These are phyloP conservation scores for Charaxes varanes DNA, from an alignment of 1,140 invertebrate genomes.

Conservation along the genomic window DNA sequence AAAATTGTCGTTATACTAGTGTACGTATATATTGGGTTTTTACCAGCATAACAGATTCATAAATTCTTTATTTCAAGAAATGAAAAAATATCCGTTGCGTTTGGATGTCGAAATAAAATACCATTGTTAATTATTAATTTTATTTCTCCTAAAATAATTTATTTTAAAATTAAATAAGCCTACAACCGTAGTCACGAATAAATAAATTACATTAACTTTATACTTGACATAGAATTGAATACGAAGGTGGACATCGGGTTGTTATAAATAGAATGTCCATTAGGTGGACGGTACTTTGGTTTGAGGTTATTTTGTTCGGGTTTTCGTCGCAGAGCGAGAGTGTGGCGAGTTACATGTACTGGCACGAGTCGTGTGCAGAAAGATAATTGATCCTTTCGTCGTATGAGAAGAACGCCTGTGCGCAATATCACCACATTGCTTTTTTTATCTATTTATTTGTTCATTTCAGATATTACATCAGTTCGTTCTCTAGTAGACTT, in stretches of 20 bases:
- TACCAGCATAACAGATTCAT: too few species aligned
- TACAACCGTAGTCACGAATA: slow-evolving; percentile 61
- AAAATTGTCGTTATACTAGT: too few species aligned
- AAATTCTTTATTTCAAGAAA: too few species aligned
- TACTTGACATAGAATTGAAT: slow-evolving; percentile 63
- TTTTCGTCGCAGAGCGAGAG: slow-evolving; percentile 27
- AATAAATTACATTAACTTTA: slow-evolving; percentile 70
- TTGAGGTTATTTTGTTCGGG: slow-evolving; percentile 55
- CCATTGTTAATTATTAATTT: slow-evolving; percentile 41
- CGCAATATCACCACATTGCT: too few species aligned
- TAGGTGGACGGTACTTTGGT: slow-evolving; percentile 59
- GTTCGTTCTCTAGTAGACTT: too few species aligned
- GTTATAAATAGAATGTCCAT: slow-evolving; percentile 40
- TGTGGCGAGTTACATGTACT: too few species aligned
- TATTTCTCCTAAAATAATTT: slow-evolving; percentile 57
- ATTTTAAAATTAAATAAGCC: slow-evolving; percentile 55
- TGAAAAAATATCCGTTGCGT: too few species aligned
- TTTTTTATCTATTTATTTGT: too few species aligned
- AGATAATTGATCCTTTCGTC: too few species aligned
- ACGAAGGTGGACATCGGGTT: slow-evolving; percentile 41
- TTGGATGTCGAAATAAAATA: slow-evolving; percentile 31
- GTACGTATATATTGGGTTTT: too few species aligned
- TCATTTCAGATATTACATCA: too few species aligned
- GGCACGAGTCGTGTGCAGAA: slow-evolving; percentile 15
- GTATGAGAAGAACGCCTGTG: too few species aligned